Evolutionary conservation across 1,140 invertebrate species (phyloP).

Genomic region (Melitaea cinxia): DNA sequence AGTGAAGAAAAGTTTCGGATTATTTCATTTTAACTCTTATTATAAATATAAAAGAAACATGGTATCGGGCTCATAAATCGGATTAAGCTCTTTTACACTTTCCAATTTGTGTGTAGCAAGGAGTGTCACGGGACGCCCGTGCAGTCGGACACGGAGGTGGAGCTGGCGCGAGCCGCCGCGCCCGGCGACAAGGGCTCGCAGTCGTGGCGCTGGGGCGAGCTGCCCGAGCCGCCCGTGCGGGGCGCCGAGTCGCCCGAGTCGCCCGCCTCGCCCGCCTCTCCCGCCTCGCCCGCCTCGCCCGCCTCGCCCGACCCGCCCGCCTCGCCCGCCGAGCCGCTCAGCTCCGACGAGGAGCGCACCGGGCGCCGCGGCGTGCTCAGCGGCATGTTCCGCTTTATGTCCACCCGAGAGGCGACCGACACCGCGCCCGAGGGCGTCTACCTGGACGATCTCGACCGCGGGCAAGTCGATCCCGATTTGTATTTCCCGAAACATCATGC

Average conservation of each 20-base stretch:
- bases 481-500: conserved; percentile 89
- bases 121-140: conserved; percentile 89
- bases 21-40: too few species aligned
- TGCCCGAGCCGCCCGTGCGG: conserved; percentile 86
- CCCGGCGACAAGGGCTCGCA: conserved; percentile 83
- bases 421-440: conserved; percentile 91
- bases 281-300: conserved; percentile 46
- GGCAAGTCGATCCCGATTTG: conserved; percentile 94
- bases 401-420: conserved; percentile 85
- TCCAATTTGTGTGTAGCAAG: conserved; percentile 44
- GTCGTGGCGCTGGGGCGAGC: conserved; percentile 98
- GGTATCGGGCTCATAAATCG: too few species aligned
- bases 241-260: conserved; percentile 46
- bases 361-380: conserved; percentile 85
- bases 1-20: too few species aligned
- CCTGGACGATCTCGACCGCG: conserved; percentile 94
- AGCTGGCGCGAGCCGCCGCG: conserved; percentile 86
- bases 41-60: too few species aligned
- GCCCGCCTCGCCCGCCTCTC: conserved; percentile 44
- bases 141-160: conserved; percentile 97
- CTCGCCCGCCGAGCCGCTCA: conserved; percentile 66
- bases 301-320: conserved; percentile 52
- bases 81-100: too few species aligned
- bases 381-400: conserved; percentile 96
- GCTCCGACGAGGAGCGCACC: conserved; percentile 70